Evolutionary conservation across 1,140 invertebrate genomes (phyloP).

Genomic region (Rhynchophorus ferrugineus): DNA sequence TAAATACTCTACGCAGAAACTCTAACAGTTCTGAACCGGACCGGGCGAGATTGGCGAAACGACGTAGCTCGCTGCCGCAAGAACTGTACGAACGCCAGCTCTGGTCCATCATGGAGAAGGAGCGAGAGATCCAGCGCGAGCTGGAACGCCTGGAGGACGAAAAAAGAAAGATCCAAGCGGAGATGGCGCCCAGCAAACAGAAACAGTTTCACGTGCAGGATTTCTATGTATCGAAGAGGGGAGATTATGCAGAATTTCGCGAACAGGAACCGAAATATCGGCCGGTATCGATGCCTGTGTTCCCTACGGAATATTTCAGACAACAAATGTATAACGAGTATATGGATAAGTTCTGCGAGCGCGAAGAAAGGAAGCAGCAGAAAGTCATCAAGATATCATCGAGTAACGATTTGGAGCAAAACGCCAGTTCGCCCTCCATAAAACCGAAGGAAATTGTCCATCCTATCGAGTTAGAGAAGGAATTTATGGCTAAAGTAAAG

Average conservation of each 20-base stretch:
- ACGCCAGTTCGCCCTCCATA: constrained; percentile 1
- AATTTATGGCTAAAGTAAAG: constrained; percentile 64
- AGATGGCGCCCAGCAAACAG: constrained; percentile 23
- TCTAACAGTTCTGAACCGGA: constrained; percentile 36
- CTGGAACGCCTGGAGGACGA: constrained; percentile 51
- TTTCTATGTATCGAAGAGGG: constrained; percentile 34
- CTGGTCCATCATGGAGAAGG: constrained; percentile 58
- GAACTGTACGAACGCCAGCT: constrained; percentile 61
- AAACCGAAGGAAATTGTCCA: constrained; percentile 36
- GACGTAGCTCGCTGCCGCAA: constrained; percentile 53
- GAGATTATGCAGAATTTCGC: constrained; percentile 28
- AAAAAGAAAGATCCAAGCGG: constrained; percentile 39
- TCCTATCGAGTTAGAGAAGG: constrained; percentile 55
- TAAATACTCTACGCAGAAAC: constrained; percentile 35
- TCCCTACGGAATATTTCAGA: constrained; percentile 57
- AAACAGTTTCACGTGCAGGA: constrained; percentile 30
- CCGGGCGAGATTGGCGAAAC: constrained; percentile 31
- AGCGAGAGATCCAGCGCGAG: constrained; percentile 55
- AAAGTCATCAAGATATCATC: constrained; percentile 66
- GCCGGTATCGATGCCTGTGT: constrained; percentile 34
- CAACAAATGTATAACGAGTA: constrained; percentile 78
- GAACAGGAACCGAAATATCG: constrained; percentile 10
- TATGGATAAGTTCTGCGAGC: constrained; percentile 65
- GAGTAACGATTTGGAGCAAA: constrained; percentile 10
- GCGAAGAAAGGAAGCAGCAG: constrained; percentile 66